These are phyloP conservation scores for Dynastes grantii DNA, from an alignment of 2,888 invertebrate genomes.

Conservation along the genomic window DNA sequence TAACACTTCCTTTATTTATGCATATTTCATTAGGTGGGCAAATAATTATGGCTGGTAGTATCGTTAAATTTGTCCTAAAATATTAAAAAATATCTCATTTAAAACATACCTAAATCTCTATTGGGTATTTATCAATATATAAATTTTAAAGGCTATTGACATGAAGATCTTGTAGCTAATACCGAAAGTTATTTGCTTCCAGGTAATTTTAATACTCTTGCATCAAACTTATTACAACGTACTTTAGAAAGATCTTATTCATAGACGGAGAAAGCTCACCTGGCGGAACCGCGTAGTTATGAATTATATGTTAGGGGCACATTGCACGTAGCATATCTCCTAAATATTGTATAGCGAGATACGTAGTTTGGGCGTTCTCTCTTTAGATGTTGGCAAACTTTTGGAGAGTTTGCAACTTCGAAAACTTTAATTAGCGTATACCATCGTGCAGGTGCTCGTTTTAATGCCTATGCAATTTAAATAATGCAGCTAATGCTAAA, in stretches of 20 bases:
- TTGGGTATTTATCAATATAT: too few species aligned
- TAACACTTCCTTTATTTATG: too few species aligned
- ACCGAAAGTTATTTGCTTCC: conserved; percentile 8
- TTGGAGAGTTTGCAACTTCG: conserved; percentile 26
- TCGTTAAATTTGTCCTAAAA: too few species aligned
- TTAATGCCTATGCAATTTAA: background rate
- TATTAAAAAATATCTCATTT: too few species aligned
- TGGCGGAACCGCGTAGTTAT: conserved; percentile 11
- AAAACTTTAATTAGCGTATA: conserved; percentile 30
- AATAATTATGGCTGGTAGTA: too few species aligned
- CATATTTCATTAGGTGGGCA: too few species aligned
- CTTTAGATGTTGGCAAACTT: conserved; percentile 28
- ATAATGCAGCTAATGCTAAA: background rate
- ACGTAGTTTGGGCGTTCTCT: conserved; percentile 16
- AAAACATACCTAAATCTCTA: too few species aligned
- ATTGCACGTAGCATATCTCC: conserved; percentile 25
- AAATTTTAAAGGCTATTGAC: too few species aligned
- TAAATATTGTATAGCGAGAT: conserved; percentile 34
- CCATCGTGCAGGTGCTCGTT: background rate
- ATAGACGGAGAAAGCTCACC: background rate
- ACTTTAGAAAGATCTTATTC: conserved; percentile 5
- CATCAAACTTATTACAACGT: conserved; percentile 17
- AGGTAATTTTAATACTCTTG: background rate
- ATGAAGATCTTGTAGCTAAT: background rate
- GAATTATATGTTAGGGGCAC: conserved; percentile 30